Evolutionary conservation across 2,113 vertebrate genomes (phyloP).

Genomic region (Oncorhynchus keta): DNA sequence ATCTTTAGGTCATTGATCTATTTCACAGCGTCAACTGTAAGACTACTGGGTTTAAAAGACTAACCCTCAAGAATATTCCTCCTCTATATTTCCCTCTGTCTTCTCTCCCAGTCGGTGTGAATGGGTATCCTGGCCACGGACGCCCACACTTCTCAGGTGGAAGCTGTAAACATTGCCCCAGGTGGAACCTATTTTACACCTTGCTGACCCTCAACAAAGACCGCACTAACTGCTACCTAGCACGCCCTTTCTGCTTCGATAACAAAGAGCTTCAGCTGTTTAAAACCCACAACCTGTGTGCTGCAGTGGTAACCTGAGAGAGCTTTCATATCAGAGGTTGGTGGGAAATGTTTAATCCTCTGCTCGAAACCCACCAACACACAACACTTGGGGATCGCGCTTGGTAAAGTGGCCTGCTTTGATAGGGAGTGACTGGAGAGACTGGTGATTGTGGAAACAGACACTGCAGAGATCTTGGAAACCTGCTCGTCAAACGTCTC

Average conservation of each 20-base stretch:
- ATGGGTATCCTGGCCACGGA: constrained; percentile 24
- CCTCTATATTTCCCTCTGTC: background rate
- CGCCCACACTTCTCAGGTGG: constrained; percentile 51
- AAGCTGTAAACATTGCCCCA: constrained; percentile 66
- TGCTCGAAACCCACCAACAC: constrained; percentile 66
- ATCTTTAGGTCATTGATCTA: background rate
- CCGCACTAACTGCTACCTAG: constrained; percentile 64
- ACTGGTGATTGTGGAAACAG: background rate
- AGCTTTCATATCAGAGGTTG: constrained; percentile 66
- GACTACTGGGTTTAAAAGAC: background rate
- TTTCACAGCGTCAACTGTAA: background rate
- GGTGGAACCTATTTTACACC: constrained; percentile 73
- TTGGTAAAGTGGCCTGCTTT: constrained; percentile 69
- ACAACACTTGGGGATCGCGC: constrained; percentile 58
- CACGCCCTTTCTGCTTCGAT: constrained; percentile 67
- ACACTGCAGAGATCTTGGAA: constrained; percentile 34
- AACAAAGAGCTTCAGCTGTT: constrained; percentile 72
- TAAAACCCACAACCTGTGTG: constrained; percentile 62
- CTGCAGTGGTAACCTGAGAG: constrained; percentile 69
- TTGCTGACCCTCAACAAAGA: constrained; percentile 70
- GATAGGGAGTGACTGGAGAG: constrained; percentile 45
- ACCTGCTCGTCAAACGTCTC: too few relatives aligned
- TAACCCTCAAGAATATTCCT: background rate
- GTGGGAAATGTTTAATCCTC: constrained; percentile 73
- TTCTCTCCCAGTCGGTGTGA: background rate